A percentile compares a stretch with the other conserved stretches of the same genome.
Evolutionary conservation across 30 jellyfish, hydroid and myxozoan genomes (phyloP).

Genomic region (Haliclystus octoradiatus): DNA sequence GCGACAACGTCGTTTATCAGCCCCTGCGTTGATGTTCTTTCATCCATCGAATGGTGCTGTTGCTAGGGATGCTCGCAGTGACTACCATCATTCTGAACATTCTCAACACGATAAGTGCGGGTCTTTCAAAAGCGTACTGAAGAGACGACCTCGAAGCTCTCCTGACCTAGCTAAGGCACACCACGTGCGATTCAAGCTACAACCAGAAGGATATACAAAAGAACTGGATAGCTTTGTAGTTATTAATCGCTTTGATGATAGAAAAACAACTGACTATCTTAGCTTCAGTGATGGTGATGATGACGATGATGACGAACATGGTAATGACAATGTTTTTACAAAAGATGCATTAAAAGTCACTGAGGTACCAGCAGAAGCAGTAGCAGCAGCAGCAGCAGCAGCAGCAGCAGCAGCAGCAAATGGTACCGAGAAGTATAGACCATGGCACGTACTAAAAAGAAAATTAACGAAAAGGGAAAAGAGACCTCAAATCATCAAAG

Average conservation of each 20-base stretch:
- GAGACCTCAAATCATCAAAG: too few relatives aligned
- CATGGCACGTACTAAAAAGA: neutral
- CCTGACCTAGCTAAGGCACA: neutral
- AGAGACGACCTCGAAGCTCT: neutral
- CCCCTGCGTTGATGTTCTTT: neutral
- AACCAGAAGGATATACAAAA: neutral
- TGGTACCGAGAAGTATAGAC: too few relatives aligned
- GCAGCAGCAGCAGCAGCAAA: neutral
- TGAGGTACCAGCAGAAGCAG: neutral
- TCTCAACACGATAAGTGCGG: neutral
- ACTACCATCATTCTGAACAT: neutral
- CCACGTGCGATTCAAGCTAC: neutral
- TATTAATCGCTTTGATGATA: too few relatives aligned
- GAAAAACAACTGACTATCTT: neutral
- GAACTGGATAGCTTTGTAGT: too few relatives aligned
- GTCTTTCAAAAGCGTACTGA: neutral
- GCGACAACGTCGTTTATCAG: neutral
- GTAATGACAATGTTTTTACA: neutral
- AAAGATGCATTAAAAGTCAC: neutral
- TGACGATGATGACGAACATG: neutral
- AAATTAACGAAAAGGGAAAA: neutral
- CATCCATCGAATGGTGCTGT: neutral
- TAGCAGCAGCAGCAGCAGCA: neutral
- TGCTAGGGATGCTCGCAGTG: neutral
- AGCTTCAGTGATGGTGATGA: too few relatives aligned